Evolutionary conservation across 1,140 invertebrate genomes (phyloP).

Genomic region (Thaumatotibia leucotreta): DNA sequence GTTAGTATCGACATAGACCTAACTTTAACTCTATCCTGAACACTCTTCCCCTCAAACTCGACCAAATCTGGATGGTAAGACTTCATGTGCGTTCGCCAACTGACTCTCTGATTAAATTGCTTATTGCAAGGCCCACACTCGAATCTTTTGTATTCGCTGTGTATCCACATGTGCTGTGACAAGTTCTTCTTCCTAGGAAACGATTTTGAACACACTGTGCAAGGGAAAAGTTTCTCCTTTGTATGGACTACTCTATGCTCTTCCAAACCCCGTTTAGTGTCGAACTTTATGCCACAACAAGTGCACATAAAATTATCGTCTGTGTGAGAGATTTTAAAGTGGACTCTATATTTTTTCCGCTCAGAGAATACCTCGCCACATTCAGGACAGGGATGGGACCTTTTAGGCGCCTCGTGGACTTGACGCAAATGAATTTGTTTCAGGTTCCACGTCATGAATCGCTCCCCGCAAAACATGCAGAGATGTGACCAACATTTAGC

Average conservation of each 20-base stretch:
- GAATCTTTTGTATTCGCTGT: constrained; percentile 59
- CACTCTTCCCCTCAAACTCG: not conserved
- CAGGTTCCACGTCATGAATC: constrained; percentile 30
- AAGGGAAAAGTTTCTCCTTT: constrained; percentile 53
- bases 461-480: constrained; percentile 32
- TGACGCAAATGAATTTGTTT: constrained; percentile 27
- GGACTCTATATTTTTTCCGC: constrained; percentile 42
- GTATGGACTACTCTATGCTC: constrained; percentile 57
- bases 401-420: constrained; percentile 26
- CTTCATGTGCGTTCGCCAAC: constrained; percentile 51
- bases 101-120: constrained; percentile 71
- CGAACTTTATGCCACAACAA: constrained; percentile 52
- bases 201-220: constrained; percentile 67
- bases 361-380: constrained; percentile 41
- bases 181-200: constrained; percentile 75
- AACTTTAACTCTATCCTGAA: not conserved
- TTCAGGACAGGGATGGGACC: constrained; percentile 45
- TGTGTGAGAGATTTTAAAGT: constrained; percentile 53
- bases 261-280: constrained; percentile 39
- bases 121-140: constrained; percentile 74
- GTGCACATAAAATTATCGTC: constrained; percentile 47
- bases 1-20: not conserved
- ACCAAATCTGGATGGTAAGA: constrained; percentile 13
- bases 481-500: constrained; percentile 28
- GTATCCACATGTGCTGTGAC: constrained; percentile 73